A percentile compares a stretch with the other conserved stretches of the same genome.
Evolutionary conservation across 2,113 vertebrate species (phyloP).

Genomic region (Ceyx cyanopectus): DNA sequence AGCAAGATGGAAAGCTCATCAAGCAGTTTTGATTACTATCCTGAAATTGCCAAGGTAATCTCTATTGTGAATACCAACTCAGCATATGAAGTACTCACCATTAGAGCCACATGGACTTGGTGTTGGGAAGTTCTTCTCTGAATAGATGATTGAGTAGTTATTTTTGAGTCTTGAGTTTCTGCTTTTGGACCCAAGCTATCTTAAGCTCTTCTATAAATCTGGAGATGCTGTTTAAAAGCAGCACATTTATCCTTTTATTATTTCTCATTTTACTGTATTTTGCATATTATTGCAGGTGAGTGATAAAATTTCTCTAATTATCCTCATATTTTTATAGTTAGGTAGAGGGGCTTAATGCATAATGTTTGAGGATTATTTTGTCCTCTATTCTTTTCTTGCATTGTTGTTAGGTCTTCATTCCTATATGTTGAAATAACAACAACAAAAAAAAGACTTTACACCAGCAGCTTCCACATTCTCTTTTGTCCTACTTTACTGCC

Average conservation of each 20-base stretch:
- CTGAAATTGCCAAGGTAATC: slow-evolving; percentile 82
- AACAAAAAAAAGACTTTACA: too few relatives aligned
- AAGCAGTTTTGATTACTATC: slow-evolving; percentile 91
- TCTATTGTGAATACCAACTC: neutral
- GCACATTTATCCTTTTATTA: neutral
- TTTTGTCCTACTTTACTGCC: neutral
- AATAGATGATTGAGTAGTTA: neutral
- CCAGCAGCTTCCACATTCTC: neutral
- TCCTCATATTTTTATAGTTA: neutral
- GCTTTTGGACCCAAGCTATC: neutral
- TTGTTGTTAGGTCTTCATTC: neutral
- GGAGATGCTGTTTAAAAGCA: neutral
- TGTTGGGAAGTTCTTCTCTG: neutral
- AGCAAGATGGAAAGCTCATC: slow-evolving; percentile 91
- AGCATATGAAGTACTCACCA: neutral
- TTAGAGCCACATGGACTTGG: neutral
- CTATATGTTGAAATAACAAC: neutral
- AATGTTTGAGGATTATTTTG: neutral
- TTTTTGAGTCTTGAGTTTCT: neutral
- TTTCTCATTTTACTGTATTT: neutral
- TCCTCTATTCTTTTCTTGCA: neutral
- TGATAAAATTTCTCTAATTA: neutral
- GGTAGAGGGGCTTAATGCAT: neutral
- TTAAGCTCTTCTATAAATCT: neutral
- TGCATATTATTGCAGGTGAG: neutral